A percentile compares a stretch with the other conserved stretches of the same genome.
These are phyloP conservation scores for Fabriciana adippe DNA, from an alignment of 2,888 invertebrate species.

Conservation along the genomic window DNA sequence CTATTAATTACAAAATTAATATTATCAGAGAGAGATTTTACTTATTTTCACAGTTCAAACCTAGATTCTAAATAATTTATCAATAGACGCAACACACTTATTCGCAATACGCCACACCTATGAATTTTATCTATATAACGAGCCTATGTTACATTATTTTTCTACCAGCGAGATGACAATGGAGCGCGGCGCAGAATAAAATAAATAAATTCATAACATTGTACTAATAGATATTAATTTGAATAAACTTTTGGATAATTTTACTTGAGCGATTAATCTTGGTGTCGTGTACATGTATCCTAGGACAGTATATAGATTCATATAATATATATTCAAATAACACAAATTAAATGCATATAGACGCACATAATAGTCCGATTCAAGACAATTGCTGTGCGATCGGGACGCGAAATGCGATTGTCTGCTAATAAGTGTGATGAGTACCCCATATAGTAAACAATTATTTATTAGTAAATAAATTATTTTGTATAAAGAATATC, in stretches of 20 bases:
- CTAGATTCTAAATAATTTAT: too few species aligned
- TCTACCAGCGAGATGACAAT: neutral
- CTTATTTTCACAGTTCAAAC: too few species aligned
- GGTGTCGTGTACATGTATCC: slow-evolving; percentile 17
- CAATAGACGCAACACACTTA: too few species aligned
- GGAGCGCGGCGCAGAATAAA: slow-evolving; percentile 18
- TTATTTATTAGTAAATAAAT: neutral
- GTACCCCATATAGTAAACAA: neutral
- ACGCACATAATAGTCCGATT: slow-evolving; percentile 3
- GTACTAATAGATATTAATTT: slow-evolving; percentile 20
- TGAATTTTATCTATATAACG: too few species aligned
- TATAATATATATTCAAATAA: slow-evolving; percentile 21
- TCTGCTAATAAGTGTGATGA: neutral
- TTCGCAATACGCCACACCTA: too few species aligned
- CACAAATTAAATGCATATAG: slow-evolving; percentile 14
- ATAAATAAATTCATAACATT: slow-evolving; percentile 21
- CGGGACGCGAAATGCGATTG: slow-evolving; percentile 7
- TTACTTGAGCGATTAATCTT: slow-evolving; percentile 28
- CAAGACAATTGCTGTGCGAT: slow-evolving; percentile 1
- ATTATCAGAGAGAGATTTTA: too few species aligned
- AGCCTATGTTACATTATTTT: neutral
- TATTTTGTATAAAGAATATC: too few species aligned
- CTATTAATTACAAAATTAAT: too few species aligned
- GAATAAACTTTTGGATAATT: slow-evolving; percentile 37
- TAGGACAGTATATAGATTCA: slow-evolving; percentile 8